Base-by-base conservation (phyloP, 2,797 vertebrate genomes). In the Myoxocephalus aenaeus region DNA sequence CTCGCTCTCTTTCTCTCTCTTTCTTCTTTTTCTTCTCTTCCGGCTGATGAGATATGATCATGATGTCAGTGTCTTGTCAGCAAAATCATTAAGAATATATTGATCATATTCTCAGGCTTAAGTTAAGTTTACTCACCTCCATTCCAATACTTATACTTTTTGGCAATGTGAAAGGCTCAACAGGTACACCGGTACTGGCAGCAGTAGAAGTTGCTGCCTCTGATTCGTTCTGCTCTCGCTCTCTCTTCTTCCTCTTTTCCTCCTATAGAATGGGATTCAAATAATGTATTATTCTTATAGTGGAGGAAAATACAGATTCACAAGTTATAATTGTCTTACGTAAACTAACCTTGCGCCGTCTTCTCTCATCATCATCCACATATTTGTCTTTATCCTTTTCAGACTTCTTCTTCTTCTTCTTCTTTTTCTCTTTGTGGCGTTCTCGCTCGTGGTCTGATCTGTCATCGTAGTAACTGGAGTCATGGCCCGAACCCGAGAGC, bases 321-420 rank as follows among this genome's bases (percentile, higher is more conserved):
- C 11, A 34, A 10, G 11, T 12, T 38, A 14, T 4, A 62, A 6
- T 7, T 2, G 18, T 62, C 0, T 56, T 38, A 27, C 32, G 7
- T 27, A 10, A 38, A 85, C 92, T 76, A 76, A 97, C 98, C 95
- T 99, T 99, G 38, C 97, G 94, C 36, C 97, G 96, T 67, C 97
- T 96, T 84, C 98, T 95, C 63, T 97, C 97, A 1, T 98, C 97
- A n/a, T 98, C 97, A 74, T 97, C 97, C 65, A 96, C 85, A 73
- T 97, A 96, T 48, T 99, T 98, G 86, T 98, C 97, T 92, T 97
- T 98, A 36, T 98, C 97, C 73, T 99, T 98, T 73, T 99, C 97
- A 0, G 97, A 96, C 79, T 99, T 99, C 18, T 99, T 99, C 78
- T 99, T 99, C 82, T 99, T 99, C 29, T 99, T 99, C 74, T 99